Percentiles rank a stretch among this genome's conserved stretches.
Conservation (phyloP, 2,888 invertebrate genomes). For the Rhynchonema sp. region DNA sequence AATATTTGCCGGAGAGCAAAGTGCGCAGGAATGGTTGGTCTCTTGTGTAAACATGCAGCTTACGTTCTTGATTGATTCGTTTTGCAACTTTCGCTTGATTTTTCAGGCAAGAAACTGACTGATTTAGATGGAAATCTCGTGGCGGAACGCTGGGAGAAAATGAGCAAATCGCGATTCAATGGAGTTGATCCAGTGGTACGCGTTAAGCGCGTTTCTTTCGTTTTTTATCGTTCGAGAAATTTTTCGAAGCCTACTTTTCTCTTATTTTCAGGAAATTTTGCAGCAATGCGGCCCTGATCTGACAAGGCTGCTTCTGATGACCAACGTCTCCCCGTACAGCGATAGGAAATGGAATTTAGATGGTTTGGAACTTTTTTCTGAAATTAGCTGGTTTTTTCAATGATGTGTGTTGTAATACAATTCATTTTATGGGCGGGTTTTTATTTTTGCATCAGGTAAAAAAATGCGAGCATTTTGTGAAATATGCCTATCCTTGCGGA, state of each 20-base stretch:
- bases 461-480: too few relatives aligned
- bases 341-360: conserved; percentile 62
- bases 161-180: conserved; percentile 96
- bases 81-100: too few relatives aligned
- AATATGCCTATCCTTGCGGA: too few relatives aligned
- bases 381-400: too few relatives aligned
- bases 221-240: background rate
- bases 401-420: too few relatives aligned
- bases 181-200: conserved; percentile 58
- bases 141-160: conserved; percentile 72
- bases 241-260: too few relatives aligned
- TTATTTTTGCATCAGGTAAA: too few relatives aligned
- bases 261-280: conserved; percentile 41
- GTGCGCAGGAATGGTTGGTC: too few relatives aligned
- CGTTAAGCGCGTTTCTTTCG: background rate
- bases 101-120: too few relatives aligned
- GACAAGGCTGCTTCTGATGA: conserved; percentile 63
- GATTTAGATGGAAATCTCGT: conserved; percentile 50
- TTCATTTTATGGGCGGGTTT: too few relatives aligned
- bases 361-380: conserved; percentile 28
- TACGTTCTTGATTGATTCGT: too few relatives aligned
- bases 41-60: too few relatives aligned
- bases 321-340: conserved; percentile 67
- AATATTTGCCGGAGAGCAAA: conserved; percentile 56
- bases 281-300: conserved; percentile 63